Evolutionary conservation across 1,140 invertebrate species (phyloP).

Genomic region (Agraylea sexmaculata): DNA sequence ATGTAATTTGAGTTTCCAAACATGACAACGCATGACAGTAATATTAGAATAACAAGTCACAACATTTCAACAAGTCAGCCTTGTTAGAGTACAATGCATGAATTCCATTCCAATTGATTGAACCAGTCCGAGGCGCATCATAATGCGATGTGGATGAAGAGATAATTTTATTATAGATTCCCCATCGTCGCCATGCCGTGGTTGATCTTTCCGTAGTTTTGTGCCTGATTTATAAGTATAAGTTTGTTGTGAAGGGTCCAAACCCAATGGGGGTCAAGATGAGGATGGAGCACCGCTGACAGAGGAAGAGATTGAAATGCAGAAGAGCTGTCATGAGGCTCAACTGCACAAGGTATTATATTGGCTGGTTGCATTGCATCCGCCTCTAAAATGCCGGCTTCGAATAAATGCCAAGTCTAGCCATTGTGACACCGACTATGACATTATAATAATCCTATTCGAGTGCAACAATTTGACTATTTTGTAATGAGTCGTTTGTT

Average conservation of each 20-base stretch:
- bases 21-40: neutral
- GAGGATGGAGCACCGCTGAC: conserved; percentile 13
- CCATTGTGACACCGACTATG: no score
- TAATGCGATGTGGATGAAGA: no score
- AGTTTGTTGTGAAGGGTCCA: conserved; percentile 10
- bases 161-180: no score
- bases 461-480: no score
- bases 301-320: conserved; percentile 18
- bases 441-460: no score
- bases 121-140: neutral
- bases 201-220: no score
- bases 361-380: no score
- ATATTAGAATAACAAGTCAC: neutral
- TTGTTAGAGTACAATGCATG: neutral
- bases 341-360: conserved; percentile 19
- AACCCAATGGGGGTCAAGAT: conserved; percentile 10
- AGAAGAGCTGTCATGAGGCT: conserved; percentile 16
- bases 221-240: neutral
- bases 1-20: neutral
- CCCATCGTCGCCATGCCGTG: no score
- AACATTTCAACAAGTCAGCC: neutral
- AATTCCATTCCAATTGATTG: neutral
- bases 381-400: no score
- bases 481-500: no score
- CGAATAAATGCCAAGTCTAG: no score